These are phyloP conservation scores for Cynopterus sphinx DNA, from an alignment of 2,797 vertebrate genomes.

Conservation along the genomic window DNA sequence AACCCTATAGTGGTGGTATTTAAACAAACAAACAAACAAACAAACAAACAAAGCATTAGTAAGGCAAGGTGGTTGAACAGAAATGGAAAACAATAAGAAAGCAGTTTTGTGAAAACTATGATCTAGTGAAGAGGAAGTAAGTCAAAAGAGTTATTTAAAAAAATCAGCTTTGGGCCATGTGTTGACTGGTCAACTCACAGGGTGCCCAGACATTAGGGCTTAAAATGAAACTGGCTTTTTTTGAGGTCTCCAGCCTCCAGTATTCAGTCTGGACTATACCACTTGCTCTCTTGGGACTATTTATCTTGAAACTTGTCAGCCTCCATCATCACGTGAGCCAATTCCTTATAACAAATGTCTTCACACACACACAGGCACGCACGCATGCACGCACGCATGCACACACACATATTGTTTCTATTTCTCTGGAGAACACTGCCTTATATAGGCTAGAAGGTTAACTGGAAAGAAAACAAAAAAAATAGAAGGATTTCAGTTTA, in stretches of 20 bases:
- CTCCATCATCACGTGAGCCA: neutral
- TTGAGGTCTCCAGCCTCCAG: neutral
- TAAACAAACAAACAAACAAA: neutral
- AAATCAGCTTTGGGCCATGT: neutral
- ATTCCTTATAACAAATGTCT: neutral
- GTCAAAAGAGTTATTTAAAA: slow-evolving; percentile 1
- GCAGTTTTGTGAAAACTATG: neutral
- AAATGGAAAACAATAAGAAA: neutral
- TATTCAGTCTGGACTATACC: neutral
- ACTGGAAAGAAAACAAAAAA: slow-evolving; percentile 1
- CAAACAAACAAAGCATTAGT: neutral
- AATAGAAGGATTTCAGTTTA: slow-evolving; percentile 29
- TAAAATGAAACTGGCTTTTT: neutral
- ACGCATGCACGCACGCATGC: neutral
- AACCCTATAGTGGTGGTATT: neutral
- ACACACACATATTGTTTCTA: neutral
- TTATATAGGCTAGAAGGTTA: neutral
- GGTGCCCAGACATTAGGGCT: neutral
- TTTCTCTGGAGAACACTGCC: neutral
- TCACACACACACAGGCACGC: neutral
- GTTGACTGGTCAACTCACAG: neutral
- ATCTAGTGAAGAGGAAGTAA: neutral
- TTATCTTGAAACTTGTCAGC: neutral
- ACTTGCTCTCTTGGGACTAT: neutral
- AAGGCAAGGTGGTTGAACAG: neutral